Evolutionary conservation across 2,797 vertebrate species (phyloP).

Genomic region (Poeciliopsis turneri): DNA sequence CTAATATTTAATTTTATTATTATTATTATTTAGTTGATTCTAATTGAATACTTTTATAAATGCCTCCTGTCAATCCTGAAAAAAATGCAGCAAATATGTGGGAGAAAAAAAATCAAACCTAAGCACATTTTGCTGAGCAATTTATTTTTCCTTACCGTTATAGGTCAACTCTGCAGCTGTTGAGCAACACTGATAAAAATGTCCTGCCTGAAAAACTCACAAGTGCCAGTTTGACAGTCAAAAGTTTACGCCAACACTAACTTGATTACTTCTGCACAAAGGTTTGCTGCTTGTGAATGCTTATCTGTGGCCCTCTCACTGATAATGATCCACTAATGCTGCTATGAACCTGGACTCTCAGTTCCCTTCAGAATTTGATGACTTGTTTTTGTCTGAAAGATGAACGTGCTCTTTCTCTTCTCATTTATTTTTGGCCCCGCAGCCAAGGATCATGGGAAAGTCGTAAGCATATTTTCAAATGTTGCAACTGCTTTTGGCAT

Average conservation of each 20-base stretch:
- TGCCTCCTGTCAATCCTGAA: neutral
- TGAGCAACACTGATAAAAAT: no score
- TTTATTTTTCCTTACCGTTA: no score
- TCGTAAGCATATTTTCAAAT: neutral
- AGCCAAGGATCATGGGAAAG: neutral
- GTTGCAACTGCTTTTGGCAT: neutral
- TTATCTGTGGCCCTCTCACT: neutral
- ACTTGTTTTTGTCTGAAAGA: neutral
- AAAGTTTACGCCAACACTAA: no score
- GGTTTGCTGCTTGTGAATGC: neutral
- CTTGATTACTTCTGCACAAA: neutral
- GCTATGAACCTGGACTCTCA: neutral
- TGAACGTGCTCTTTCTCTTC: neutral
- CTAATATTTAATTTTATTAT: neutral
- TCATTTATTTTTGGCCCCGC: neutral
- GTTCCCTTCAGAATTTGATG: neutral
- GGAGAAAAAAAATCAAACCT: no score
- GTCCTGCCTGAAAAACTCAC: no score
- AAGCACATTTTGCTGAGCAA: no score
- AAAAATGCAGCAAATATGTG: no score
- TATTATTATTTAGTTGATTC: neutral
- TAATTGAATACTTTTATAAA: neutral
- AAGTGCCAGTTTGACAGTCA: no score
- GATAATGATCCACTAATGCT: neutral
- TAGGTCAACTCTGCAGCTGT: no score